Conservation (phyloP, 2,888 invertebrate species). For the Leucozona laternaria region DNA sequence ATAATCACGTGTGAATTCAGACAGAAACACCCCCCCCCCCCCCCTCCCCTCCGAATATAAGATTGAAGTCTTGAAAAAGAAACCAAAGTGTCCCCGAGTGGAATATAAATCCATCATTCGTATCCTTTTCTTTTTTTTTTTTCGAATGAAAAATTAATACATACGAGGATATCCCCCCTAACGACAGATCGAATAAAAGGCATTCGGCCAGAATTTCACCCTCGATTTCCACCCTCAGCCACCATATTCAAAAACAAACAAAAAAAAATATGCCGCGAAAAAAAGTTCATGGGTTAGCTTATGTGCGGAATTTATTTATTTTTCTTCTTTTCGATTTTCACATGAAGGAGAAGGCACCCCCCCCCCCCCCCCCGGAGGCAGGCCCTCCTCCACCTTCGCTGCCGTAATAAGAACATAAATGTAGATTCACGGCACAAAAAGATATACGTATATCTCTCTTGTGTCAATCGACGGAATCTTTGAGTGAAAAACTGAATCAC, state of each 20-base stretch:
- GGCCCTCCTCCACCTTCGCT: not conserved
- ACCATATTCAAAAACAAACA: not conserved
- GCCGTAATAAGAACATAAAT: slow-evolving; percentile 5
- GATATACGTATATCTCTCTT: not conserved
- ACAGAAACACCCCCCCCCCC: not conserved
- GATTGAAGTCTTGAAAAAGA: not conserved
- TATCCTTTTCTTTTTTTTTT: slow-evolving; percentile 6
- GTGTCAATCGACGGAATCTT: not conserved
- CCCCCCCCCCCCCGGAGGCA: not conserved
- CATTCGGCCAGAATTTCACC: not conserved
- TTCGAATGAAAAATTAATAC: not conserved
- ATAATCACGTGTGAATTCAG: slow-evolving; percentile 13
- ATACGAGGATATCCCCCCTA: not conserved
- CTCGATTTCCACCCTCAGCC: not conserved
- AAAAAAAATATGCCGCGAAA: slow-evolving; percentile 24
- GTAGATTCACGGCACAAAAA: slow-evolving; percentile 14
- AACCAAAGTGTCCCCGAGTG: slow-evolving; percentile 26
- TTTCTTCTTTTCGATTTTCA: slow-evolving; percentile 12
- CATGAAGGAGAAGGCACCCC: not conserved
- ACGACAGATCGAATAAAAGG: slow-evolving; percentile 5
- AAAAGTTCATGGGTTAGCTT: not conserved
- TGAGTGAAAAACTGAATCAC: not conserved
- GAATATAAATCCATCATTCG: slow-evolving; percentile 33
- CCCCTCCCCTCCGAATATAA: too few relatives aligned
- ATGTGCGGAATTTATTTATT: not conserved